Base-by-base conservation (phyloP, 2,797 vertebrate species). In the Chaunax sp. region DNA sequence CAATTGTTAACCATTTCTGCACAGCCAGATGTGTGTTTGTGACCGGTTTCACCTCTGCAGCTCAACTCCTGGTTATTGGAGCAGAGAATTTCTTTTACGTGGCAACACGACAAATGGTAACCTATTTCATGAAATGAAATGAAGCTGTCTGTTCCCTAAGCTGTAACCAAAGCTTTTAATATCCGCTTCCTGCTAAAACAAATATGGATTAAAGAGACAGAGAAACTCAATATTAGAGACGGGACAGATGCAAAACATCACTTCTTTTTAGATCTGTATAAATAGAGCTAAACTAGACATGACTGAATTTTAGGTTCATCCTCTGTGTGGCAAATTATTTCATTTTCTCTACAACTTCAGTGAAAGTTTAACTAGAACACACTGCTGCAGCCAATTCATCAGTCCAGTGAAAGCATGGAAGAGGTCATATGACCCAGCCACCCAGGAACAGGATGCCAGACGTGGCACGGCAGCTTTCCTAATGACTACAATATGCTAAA, bases 401-500 rank as follows among this genome's bases (percentile, higher is more conserved):
- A 71, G 68, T 80, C 78, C 88, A 4, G 71, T 64, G 74, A 75
- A 73, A 69, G 78, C 75, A 25, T 0, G 49, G 60, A 56, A n/a
- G 59, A 62, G 65, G 85, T 90, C 81, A 77, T 16, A 61, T 88
- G 84, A 86, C 75, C 85, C 84, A 81, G 46, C 80, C 68, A 64
- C 69, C 73, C 67, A 71, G 45, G 62, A 74, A 69, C 51, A 13
- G 64, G 66, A 60, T 47, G 81, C 76, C 89, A 80, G 78, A 79
- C 57, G 47, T 72, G 75, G 78, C 75, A 67, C 69, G 28, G 84
- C 67, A 55, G 78, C 71, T 58, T 78, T 77, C 69, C 72, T 85
- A 87, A 90, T 86, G 81, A 87, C 84, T 82, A 82, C 88, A 89
- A 86, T 78, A 85, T 88, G 88, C 64, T 80, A 69, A 78, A 77